phyloP scores from a whole-genome alignment of 1,140 invertebrate genomes.

The Caenorhabditis briggsae region DNA sequence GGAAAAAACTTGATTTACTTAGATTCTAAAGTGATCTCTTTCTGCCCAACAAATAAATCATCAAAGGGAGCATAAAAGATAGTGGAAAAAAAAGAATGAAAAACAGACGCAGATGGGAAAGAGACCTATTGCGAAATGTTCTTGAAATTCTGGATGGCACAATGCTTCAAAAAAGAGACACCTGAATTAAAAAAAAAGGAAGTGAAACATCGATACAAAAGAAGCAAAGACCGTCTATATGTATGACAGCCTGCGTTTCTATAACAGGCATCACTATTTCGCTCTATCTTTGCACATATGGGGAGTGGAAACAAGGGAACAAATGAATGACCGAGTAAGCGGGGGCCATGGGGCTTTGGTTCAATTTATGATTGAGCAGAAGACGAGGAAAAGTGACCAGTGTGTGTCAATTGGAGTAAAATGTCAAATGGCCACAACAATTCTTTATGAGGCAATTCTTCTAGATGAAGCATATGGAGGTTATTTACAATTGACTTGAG shows the following conservation, averaged over 20 bases:
- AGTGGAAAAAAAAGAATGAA: not conserved
- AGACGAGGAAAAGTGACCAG: not conserved
- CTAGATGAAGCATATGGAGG: not conserved
- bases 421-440: not conserved
- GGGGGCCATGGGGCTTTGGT: constrained; percentile 17
- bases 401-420: constrained; percentile 8
- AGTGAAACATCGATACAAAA: constrained; percentile 39
- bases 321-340: constrained; percentile 32
- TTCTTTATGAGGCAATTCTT: not conserved
- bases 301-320: not conserved
- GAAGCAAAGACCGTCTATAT: constrained; percentile 44
- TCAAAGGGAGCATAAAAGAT: not conserved
- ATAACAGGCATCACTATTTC: not conserved
- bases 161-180: constrained; percentile 8
- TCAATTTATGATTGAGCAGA: constrained; percentile 34
- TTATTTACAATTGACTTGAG: no score
- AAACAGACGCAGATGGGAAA: constrained; percentile 8
- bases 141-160: not conserved
- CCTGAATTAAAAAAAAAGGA: constrained; percentile 16
- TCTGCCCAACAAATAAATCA: constrained; percentile 26
- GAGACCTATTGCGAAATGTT: not conserved
- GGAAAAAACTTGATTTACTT: not conserved
- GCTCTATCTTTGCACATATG: constrained; percentile 41
- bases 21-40: not conserved
- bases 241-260: constrained; percentile 9